A percentile compares a stretch with the other conserved stretches of the same genome.
Conservation (phyloP, 2,888 invertebrate genomes). For the Morinoia aosen region DNA sequence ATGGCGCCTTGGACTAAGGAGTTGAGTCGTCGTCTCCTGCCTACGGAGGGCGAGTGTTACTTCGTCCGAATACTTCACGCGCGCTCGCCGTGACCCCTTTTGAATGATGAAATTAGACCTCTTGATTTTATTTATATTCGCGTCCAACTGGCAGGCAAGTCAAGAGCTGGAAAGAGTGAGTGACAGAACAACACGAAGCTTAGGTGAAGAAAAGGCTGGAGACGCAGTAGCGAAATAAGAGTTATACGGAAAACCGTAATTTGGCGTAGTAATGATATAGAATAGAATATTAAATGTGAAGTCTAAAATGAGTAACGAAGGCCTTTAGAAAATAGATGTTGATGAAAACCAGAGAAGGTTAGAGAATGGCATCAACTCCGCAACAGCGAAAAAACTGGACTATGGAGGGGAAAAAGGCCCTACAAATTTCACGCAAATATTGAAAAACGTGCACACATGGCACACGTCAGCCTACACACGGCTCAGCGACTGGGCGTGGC, state of each 20-base stretch:
- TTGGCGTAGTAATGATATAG: neutral
- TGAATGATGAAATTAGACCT: neutral
- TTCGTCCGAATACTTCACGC: neutral
- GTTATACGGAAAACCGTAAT: neutral
- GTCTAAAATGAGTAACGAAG: neutral
- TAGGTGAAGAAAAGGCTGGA: neutral
- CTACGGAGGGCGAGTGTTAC: neutral
- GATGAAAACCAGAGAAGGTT: neutral
- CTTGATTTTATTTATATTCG: neutral
- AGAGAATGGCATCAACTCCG: neutral
- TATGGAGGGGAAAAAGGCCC: neutral
- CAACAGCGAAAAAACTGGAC: neutral
- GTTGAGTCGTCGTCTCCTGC: neutral
- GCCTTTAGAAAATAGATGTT: neutral
- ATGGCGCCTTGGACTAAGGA: neutral
- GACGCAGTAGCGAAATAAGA: neutral
- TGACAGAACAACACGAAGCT: neutral
- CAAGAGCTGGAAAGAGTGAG: neutral
- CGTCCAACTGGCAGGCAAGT: neutral
- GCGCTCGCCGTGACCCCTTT: neutral
- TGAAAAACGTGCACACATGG: neutral
- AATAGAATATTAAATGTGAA: neutral
- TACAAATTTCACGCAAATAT: neutral
- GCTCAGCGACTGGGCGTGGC: constrained; percentile 31
- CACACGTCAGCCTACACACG: neutral